Evolutionary conservation across 2,797 vertebrate genomes (phyloP), one percentile per base, ranked within the genome.

Genomic region (Mormyrops attenuatus): DNA sequence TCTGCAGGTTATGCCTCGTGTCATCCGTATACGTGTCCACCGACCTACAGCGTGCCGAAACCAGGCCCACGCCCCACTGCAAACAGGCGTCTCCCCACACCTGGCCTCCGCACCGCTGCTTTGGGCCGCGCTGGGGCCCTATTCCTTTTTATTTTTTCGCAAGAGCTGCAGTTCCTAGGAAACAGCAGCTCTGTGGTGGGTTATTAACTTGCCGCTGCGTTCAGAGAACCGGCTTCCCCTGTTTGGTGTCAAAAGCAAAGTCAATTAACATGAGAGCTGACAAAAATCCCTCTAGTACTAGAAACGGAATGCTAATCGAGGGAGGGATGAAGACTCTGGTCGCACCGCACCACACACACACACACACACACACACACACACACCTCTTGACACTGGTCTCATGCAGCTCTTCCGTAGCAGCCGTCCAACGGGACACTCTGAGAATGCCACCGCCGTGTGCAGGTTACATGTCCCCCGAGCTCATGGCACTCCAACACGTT

Each of bases 191-290:
- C 41, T 49, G 82, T 13, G 82, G 82, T 50, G 82, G 82, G n/a
- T 85, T 85, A 85, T 85, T 85, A 85, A 85, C 82, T 85, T 49
- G 26, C 22, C 9, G 50, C 49, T 34, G 85, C 6, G 49, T 38
- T 87, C 50, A 38, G 85, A 86, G 85, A 52, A 49, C 49, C 30
- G 52, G 26, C 11, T 80, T 80, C 38, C 52, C 26, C 52, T 55
- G 85, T 26, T 53, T 55, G 50, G 47, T 55, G 49, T 87, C 85
- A 87, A 53, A 55, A 87, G 26, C 85, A 80, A 80, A 80, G 73
- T 80, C 73, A 80, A 80, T 80, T 80, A 80, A 80, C 73, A 41
- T 80, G 73, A 80, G 73, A n/a, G 82, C 82, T 85, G 82, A 49
- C 41, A 49, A 47, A 85, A 85, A 85, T 49, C 82, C 20, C 82